Percentiles rank a stretch among this genome's conserved stretches.
Evolutionary conservation across 2,797 vertebrate species (phyloP).

Genomic region (Spea hammondii): DNA sequence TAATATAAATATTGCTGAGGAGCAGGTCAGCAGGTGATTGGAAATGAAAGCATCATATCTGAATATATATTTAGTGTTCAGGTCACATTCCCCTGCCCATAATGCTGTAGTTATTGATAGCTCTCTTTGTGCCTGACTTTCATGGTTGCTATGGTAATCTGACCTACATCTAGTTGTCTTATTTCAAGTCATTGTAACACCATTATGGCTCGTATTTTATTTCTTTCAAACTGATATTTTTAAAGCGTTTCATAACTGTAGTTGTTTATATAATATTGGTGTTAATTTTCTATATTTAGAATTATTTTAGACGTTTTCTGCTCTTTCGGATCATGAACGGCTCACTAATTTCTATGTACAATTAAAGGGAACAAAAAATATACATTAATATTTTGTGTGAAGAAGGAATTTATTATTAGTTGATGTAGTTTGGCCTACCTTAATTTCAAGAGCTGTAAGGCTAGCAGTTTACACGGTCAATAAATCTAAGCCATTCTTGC

Average conservation of each 20-base stretch:
- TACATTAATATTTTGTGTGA: too few relatives aligned
- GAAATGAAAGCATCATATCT: background rate
- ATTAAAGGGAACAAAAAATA: too few relatives aligned
- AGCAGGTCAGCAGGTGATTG: too few relatives aligned
- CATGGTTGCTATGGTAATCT: slow-evolving; percentile 41
- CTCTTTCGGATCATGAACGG: background rate
- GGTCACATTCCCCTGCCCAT: slow-evolving; percentile 12
- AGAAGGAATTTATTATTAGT: too few relatives aligned
- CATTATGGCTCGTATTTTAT: slow-evolving; percentile 31
- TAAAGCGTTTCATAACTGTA: slow-evolving; percentile 8
- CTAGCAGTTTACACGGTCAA: too few relatives aligned
- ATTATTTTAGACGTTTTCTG: background rate
- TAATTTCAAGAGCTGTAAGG: too few relatives aligned
- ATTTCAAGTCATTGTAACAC: slow-evolving; percentile 46
- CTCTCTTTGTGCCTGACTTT: slow-evolving; percentile 48
- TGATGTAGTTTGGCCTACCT: too few relatives aligned
- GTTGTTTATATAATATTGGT: slow-evolving; percentile 13
- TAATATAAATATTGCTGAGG: too few relatives aligned
- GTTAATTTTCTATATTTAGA: slow-evolving; percentile 18
- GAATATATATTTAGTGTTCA: slow-evolving; percentile 15
- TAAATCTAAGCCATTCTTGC: too few relatives aligned
- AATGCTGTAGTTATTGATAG: slow-evolving; percentile 43
- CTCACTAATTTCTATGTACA: too few relatives aligned
- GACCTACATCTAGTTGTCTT: slow-evolving; percentile 44
- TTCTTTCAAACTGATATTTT: slow-evolving; percentile 18